Percentiles rank a stretch among this genome's conserved stretches.
Conservation (phyloP, 2,113 vertebrate species). For the Micronisus gabar region DNA sequence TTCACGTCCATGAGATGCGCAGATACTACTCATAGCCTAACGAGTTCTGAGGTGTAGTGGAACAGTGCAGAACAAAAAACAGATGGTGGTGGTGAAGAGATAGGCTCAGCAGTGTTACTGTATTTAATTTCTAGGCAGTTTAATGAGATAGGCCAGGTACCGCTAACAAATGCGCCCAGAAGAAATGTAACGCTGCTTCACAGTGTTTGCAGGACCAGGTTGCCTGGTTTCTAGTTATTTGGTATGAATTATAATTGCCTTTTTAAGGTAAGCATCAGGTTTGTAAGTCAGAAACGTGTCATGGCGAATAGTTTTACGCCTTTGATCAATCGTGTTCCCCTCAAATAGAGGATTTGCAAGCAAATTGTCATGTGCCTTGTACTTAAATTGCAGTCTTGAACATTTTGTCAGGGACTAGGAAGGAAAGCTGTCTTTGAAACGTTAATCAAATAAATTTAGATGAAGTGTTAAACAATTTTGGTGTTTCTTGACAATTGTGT, state of each 20-base stretch:
- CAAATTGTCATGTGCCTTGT: background rate
- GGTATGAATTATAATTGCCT: background rate
- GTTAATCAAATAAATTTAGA: background rate
- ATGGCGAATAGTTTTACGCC: background rate
- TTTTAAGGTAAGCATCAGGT: background rate
- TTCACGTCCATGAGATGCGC: background rate
- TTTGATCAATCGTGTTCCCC: background rate
- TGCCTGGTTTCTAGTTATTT: background rate
- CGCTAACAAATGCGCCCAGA: background rate
- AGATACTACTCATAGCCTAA: background rate
- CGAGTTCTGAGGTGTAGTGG: background rate
- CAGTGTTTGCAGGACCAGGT: background rate
- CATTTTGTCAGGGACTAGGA: background rate
- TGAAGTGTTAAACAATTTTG: background rate
- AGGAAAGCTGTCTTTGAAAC: background rate
- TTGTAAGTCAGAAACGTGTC: background rate
- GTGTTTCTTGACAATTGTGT: background rate
- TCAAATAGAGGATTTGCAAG: background rate
- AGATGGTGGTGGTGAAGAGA: background rate
- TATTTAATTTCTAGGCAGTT: background rate
- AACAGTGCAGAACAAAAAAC: background rate
- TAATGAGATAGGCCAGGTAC: background rate
- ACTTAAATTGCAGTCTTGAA: background rate
- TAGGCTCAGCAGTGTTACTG: background rate
- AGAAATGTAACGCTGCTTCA: background rate